Percentiles rank a stretch among this genome's conserved stretches.
These are phyloP conservation scores for Colossoma macropomum DNA, from an alignment of 2,113 vertebrate species.

Conservation along the genomic window DNA sequence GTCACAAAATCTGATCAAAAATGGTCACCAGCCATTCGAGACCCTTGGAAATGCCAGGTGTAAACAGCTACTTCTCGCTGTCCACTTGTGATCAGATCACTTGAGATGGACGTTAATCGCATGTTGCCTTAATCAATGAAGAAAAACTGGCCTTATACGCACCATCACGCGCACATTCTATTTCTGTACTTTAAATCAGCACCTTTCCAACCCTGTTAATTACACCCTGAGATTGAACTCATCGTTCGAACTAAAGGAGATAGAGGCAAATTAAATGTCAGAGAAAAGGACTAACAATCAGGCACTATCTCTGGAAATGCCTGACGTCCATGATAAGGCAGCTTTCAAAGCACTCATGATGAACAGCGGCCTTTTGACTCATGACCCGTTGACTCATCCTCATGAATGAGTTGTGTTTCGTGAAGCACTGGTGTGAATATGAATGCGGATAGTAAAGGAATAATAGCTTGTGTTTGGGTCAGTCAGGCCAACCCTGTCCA, in stretches of 20 bases:
- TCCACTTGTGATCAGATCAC: too few species aligned
- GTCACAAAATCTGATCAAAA: too few species aligned
- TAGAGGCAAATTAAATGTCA: slow-evolving; percentile 30
- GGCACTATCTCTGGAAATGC: slow-evolving; percentile 1
- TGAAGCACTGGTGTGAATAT: slow-evolving; percentile 5
- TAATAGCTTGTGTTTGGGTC: slow-evolving; percentile 17
- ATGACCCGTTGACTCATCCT: slow-evolving; percentile 8
- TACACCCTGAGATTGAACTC: slow-evolving; percentile 38
- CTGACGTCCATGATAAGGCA: background rate
- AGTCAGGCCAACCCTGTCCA: slow-evolving; percentile 5
- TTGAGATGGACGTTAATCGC: too few species aligned
- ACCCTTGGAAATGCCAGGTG: too few species aligned
- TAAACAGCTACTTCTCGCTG: too few species aligned
- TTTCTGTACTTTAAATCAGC: slow-evolving; percentile 7
- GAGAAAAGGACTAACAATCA: background rate
- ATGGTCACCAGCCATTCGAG: too few species aligned
- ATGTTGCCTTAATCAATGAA: background rate
- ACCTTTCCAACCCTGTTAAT: slow-evolving; percentile 30
- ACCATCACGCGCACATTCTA: background rate
- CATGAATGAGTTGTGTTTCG: background rate
- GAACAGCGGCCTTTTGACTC: slow-evolving; percentile 6
- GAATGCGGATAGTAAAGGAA: background rate
- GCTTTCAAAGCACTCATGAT: slow-evolving; percentile 10
- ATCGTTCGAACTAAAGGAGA: slow-evolving; percentile 19
- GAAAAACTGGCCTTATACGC: background rate